Conservation (phyloP, 2,888 invertebrate species). For the Erebia epiphron region DNA sequence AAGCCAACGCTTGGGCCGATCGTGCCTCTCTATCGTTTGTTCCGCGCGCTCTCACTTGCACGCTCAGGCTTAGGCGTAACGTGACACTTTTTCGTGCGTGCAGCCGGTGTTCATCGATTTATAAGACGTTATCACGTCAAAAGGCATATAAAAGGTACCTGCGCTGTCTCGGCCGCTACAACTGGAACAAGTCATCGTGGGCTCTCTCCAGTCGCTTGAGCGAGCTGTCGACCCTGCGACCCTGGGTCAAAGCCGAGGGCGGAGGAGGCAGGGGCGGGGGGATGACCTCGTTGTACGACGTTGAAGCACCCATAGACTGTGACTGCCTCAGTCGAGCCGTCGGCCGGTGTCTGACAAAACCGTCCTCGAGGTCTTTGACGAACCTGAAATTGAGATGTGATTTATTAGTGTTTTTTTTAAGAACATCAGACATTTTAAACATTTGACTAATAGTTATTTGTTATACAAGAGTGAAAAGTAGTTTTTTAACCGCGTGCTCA, state of each 20-base stretch:
- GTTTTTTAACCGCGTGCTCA: too few relatives aligned
- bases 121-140: too few relatives aligned
- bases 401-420: background rate
- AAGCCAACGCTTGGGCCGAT: too few relatives aligned
- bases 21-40: too few relatives aligned
- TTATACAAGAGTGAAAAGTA: too few relatives aligned
- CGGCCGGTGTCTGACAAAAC: conserved; percentile 80
- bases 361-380: conserved; percentile 79
- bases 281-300: conserved; percentile 74
- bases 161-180: conserved; percentile 88
- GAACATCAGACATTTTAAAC: too few relatives aligned
- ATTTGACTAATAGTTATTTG: too few relatives aligned
- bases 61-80: too few relatives aligned
- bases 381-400: conserved; percentile 67
- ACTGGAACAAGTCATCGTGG: conserved; percentile 95
- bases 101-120: too few relatives aligned
- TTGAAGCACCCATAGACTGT: conserved; percentile 75
- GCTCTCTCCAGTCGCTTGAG: conserved; percentile 91
- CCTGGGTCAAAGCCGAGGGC: conserved; percentile 90
- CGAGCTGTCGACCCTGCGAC: conserved; percentile 90
- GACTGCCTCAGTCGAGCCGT: conserved; percentile 83
- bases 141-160: conserved; percentile 53
- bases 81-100: too few relatives aligned
- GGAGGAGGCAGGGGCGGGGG: conserved; percentile 81
- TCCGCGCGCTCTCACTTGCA: too few relatives aligned